phyloP scores from a whole-genome alignment of 2,797 vertebrate species.

The Syncerus caffer region DNA sequence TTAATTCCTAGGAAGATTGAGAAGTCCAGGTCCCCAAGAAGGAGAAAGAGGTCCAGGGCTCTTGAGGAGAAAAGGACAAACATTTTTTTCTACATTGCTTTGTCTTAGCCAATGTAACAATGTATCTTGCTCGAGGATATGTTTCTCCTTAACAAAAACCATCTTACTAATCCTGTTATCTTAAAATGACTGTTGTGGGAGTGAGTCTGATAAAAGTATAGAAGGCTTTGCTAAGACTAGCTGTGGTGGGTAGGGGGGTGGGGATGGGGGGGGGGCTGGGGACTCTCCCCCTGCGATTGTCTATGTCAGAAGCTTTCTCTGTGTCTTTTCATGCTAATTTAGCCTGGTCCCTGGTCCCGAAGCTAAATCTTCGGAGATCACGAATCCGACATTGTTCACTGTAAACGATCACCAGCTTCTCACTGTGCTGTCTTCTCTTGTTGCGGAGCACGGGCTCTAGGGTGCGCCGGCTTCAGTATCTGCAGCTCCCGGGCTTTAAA shows the following conservation, averaged over 20 bases:
- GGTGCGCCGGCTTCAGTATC: accelerated
- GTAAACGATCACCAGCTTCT: background rate
- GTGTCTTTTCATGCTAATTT: background rate
- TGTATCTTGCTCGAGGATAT: background rate
- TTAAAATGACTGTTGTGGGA: background rate
- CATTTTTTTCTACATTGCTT: background rate
- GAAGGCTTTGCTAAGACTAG: background rate
- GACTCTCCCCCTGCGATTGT: background rate
- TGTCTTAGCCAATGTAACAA: background rate
- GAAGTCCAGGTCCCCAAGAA: background rate
- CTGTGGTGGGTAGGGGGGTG: too few relatives aligned
- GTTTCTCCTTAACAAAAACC: background rate
- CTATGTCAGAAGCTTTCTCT: background rate
- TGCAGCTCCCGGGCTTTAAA: background rate
- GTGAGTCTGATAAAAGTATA: background rate
- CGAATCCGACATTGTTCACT: background rate
- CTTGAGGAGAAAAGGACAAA: background rate
- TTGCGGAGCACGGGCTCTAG: background rate
- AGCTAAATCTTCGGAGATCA: background rate
- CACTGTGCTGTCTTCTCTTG: background rate
- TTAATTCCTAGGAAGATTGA: background rate
- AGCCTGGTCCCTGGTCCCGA: background rate
- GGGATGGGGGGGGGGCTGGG: too few relatives aligned
- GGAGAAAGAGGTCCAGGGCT: background rate
- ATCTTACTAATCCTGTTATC: background rate